Evolutionary conservation across 2,113 vertebrate species (phyloP), one percentile per base, ranked within the genome.

Genomic region (Takifugu flavidus): DNA sequence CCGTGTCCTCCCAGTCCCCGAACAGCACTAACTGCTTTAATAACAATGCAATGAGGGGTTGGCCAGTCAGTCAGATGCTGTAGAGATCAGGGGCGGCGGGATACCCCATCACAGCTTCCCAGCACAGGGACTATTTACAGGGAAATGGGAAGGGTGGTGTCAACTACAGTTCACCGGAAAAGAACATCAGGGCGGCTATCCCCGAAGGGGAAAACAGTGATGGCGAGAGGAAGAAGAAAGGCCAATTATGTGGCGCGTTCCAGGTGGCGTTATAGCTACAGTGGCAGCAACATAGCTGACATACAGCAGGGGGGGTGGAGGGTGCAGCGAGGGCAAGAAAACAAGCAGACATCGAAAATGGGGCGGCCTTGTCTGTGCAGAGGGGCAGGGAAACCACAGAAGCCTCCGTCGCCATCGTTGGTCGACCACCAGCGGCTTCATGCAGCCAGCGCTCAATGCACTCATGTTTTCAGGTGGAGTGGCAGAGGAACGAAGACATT

Each of bases 401-500:
- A 52, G 71, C 52, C 58, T 13, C 62, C 27, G 68, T 51, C 39
- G 1, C 42, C 57, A 52, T 61, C 27, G 43, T 42, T 68, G 55
- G 4, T 57, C 51, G 53, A 61, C 54, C 63, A 34, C 50, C 67
- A 53, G 5, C 54, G 60, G 62, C 52, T 62, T 11, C 31, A 39
- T 39, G 34, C 34, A 39, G 34, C 34, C 29, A 34, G 53, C 31
- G 20, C 31, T 20, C 20, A 34, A 15, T 8, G 4, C 31, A 13
- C 25, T 14, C 20, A 44, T 45, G 59, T 82, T 79, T 72, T 10
- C 84, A 98, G 97, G 95, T 98, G 87, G 97, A 98, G 85, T 98
- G 97, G 97, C 92, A 97, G 78, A 93, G 93, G 70, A 98, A 98
- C 0, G 96, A 98, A 77, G 96, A 98, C 72, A 75, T 94, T 71